Evolutionary conservation across 2,797 vertebrate species (phyloP).

Genomic region (Bovichtus diacanthus): DNA sequence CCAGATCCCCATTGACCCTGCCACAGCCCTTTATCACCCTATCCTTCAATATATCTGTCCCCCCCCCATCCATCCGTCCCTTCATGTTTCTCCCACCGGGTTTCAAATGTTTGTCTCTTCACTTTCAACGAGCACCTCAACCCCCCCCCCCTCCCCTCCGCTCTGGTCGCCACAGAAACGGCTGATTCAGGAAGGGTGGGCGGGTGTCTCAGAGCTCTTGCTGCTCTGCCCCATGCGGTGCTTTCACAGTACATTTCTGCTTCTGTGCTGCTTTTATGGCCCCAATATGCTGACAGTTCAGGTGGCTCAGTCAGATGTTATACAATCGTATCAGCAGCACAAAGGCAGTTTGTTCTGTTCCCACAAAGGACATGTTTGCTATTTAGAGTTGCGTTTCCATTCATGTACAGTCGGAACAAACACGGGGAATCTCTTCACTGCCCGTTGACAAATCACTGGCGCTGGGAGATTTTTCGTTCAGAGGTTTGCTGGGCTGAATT

Average conservation of each 20-base stretch:
- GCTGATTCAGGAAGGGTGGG: conserved; percentile 85
- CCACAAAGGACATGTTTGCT: conserved; percentile 33
- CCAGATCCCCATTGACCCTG: conserved; percentile 59
- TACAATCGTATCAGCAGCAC: conserved; percentile 60
- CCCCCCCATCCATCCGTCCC: conserved; percentile 35
- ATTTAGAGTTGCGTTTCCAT: conserved; percentile 37
- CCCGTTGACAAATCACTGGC: conserved; percentile 24
- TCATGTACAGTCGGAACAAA: conserved; percentile 44
- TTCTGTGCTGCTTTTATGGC: conserved; percentile 74
- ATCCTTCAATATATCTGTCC: conserved; percentile 44
- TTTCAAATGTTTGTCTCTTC: conserved; percentile 77
- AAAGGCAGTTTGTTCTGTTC: conserved; percentile 56
- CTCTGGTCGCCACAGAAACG: conserved; percentile 85
- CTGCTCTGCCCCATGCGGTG: conserved; percentile 83
- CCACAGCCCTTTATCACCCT: conserved; percentile 57
- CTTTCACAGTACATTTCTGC: conserved; percentile 81
- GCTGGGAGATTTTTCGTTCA: neutral
- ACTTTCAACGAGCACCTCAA: conserved; percentile 63
- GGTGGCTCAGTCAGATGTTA: conserved; percentile 74
- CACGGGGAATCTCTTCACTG: conserved; percentile 23
- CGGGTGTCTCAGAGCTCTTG: conserved; percentile 80
- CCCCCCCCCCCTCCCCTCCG: conserved; percentile 51
- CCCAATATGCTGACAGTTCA: conserved; percentile 72
- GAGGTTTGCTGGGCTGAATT: conserved; percentile 20
- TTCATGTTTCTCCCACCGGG: conserved; percentile 65